phyloP scores from a whole-genome alignment of 2,113 vertebrate species.

The Proteles cristata region DNA sequence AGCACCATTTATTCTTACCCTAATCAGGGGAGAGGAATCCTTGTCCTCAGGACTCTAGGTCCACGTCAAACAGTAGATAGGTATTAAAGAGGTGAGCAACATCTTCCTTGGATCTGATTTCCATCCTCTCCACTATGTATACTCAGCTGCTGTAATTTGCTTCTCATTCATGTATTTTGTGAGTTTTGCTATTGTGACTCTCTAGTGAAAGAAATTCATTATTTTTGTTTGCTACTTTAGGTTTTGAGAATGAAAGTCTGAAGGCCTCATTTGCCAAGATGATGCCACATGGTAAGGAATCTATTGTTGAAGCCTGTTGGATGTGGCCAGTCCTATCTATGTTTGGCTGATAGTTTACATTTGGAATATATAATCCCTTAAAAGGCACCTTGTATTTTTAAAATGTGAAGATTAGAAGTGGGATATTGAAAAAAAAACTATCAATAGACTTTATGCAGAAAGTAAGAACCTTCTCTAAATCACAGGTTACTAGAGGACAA shows the following conservation, averaged over 20 bases:
- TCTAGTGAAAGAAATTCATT: not conserved
- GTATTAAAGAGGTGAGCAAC: not conserved
- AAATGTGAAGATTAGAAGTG: not conserved
- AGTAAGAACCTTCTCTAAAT: not conserved
- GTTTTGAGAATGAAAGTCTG: not conserved
- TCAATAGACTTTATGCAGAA: not conserved
- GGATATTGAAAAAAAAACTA: not conserved
- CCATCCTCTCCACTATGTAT: not conserved
- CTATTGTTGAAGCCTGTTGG: not conserved
- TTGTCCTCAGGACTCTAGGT: not conserved
- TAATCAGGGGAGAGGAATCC: not conserved
- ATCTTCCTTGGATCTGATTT: not conserved
- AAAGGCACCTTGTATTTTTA: not conserved
- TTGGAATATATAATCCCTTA: not conserved
- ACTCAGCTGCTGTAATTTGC: not conserved
- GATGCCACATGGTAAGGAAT: not conserved
- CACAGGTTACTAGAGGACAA: not conserved
- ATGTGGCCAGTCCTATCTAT: not conserved
- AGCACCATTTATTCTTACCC: fast-evolving
- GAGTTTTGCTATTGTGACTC: not conserved
- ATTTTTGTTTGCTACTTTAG: not conserved
- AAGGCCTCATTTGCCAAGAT: not conserved
- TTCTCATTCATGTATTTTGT: not conserved
- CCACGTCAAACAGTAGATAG: not conserved
- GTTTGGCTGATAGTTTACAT: not conserved